These are phyloP conservation scores for Drosophila meridiana DNA, from an alignment of 2,888 invertebrate genomes.

Conservation along the genomic window DNA sequence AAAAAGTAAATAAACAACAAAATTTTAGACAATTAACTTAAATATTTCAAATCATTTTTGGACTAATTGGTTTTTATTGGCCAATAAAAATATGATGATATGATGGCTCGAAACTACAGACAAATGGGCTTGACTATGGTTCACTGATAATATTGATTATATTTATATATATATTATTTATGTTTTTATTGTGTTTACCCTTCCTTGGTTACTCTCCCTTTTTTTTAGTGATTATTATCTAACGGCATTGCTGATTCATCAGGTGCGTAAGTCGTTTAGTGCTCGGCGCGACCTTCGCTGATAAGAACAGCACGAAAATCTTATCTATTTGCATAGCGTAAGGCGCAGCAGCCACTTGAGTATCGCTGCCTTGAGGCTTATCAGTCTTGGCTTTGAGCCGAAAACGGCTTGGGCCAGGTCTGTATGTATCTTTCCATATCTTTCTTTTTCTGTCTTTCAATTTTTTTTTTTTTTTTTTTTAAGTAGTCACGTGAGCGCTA, in stretches of 20 bases:
- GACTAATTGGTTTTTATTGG: neutral
- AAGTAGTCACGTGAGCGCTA: constrained; percentile 23
- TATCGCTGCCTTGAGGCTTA: constrained; percentile 17
- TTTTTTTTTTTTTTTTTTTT: no score
- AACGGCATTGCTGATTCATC: neutral
- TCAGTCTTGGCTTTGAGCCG: constrained; percentile 12
- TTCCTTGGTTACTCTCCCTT: no score
- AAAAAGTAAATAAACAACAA: neutral
- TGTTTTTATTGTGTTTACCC: neutral
- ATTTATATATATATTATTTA: no score
- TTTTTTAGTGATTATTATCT: neutral
- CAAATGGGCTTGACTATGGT: neutral
- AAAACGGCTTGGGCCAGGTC: neutral
- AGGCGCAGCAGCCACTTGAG: neutral
- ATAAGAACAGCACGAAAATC: neutral
- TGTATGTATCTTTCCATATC: neutral
- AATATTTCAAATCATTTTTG: neutral
- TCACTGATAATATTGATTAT: neutral
- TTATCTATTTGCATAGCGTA: constrained; percentile 39
- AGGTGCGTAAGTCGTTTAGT: neutral
- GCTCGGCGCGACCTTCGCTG: constrained; percentile 9
- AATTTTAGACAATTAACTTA: neutral
- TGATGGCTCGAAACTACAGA: neutral
- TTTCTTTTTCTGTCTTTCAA: neutral
- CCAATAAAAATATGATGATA: neutral